These are phyloP conservation scores for Pristiophorus japonicus DNA, from an alignment of 2,113 vertebrate genomes.

Conservation along the genomic window DNA sequence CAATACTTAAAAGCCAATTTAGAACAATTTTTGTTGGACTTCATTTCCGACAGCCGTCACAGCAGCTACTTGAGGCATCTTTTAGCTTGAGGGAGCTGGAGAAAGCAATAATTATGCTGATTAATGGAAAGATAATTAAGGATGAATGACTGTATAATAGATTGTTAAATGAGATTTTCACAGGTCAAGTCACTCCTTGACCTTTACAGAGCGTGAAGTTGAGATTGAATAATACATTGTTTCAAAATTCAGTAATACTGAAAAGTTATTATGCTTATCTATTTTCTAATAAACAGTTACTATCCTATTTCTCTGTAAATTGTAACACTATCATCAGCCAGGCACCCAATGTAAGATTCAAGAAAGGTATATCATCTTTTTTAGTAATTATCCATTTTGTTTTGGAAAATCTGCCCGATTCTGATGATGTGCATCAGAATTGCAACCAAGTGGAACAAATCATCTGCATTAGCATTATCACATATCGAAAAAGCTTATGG, in stretches of 20 bases:
- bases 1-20: neutral
- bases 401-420: neutral
- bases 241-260: neutral
- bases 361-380: neutral
- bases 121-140: neutral
- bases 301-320: neutral
- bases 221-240: neutral
- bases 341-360: neutral
- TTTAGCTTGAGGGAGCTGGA: neutral
- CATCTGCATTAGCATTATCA: conserved; percentile 3
- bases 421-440: neutral
- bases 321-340: neutral
- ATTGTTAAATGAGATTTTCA: neutral
- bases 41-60: neutral
- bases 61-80: neutral
- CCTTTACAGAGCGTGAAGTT: conserved; percentile 1
- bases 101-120: conserved; percentile 5
- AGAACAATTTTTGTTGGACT: neutral
- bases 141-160: neutral
- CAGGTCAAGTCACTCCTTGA: neutral
- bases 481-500: neutral
- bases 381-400: neutral
- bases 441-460: neutral
- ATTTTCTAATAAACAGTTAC: neutral
- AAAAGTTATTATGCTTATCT: neutral